Evolutionary conservation across 2,888 invertebrate species (phyloP).

Genomic region (Aspidiotus destructor): DNA sequence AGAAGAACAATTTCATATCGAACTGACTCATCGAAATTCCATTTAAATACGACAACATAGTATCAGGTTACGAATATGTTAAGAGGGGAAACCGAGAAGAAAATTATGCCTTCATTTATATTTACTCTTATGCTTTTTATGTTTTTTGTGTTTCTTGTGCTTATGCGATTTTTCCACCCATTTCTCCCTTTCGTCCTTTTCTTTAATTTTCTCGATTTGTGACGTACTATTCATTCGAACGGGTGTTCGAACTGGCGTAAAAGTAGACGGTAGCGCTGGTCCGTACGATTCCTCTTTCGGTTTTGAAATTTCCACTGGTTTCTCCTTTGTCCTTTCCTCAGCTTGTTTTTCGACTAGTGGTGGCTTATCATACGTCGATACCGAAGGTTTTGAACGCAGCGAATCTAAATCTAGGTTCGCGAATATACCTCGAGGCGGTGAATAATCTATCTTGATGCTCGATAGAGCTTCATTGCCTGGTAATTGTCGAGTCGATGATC

Average conservation of each 20-base stretch:
- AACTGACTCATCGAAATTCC: no score
- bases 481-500: not conserved
- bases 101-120: not conserved
- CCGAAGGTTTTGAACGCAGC: conserved; percentile 1
- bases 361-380: not conserved
- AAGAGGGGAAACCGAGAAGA: no score
- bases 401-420: conserved; percentile 53
- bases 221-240: not conserved
- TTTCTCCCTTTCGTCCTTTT: not conserved
- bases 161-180: conserved; percentile 26
- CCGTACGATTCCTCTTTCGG: conserved; percentile 9
- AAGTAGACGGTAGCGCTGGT: not conserved
- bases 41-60: no score
- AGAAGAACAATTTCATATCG: no score
- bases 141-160: conserved; percentile 20
- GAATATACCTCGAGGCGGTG: conserved; percentile 63
- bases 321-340: not conserved
- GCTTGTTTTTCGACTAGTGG: not conserved
- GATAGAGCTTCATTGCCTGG: not conserved
- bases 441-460: conserved; percentile 38
- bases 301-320: not conserved
- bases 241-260: not conserved
- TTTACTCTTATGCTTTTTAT: conserved; percentile 19
- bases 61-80: no score
- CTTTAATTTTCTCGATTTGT: not conserved